These are phyloP conservation scores for Bimastos eiseni DNA, from an alignment of 2,888 invertebrate species.

Conservation along the genomic window DNA sequence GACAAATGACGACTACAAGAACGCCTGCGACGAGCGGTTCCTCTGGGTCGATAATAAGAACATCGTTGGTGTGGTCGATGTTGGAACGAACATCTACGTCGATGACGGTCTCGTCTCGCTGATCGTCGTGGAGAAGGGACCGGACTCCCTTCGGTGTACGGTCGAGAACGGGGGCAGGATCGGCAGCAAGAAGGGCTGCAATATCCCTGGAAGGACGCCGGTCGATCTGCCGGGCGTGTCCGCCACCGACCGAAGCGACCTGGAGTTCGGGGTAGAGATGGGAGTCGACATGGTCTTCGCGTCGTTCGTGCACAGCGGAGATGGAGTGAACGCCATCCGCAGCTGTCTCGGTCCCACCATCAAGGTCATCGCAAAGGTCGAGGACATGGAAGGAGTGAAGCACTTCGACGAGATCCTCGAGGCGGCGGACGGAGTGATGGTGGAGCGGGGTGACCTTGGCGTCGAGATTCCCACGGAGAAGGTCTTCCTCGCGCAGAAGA, in stretches of 20 bases:
- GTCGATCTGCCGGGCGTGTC: constrained; percentile 96
- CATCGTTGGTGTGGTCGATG: constrained; percentile 81
- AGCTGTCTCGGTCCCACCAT: constrained; percentile 74
- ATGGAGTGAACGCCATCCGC: constrained; percentile 84
- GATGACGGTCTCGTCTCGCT: constrained; percentile 97
- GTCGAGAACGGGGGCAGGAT: constrained; percentile 93
- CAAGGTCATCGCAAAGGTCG: constrained; percentile 76
- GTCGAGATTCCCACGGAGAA: constrained; percentile 94
- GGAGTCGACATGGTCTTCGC: constrained; percentile 93
- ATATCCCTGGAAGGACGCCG: constrained; percentile 81
- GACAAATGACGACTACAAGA: constrained; percentile 72
- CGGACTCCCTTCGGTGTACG: constrained; percentile 72
- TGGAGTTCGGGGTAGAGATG: constrained; percentile 81
- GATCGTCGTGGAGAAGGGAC: constrained; percentile 74
- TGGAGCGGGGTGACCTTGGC: constrained; percentile 94
- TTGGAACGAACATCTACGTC: constrained; percentile 75
- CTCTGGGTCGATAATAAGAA: constrained; percentile 92
- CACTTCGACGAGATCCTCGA: constrained; percentile 86
- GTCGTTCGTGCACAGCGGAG: constrained; percentile 90
- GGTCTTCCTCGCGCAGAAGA: constrained; percentile 87
- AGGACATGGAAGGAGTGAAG: constrained; percentile 86
- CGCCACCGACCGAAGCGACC: constrained; percentile 88
- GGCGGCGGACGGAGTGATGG: constrained; percentile 97
- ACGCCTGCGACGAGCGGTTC: constrained; percentile 75
- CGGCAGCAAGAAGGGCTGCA: constrained; percentile 94